Base-by-base conservation (phyloP, 2,797 vertebrate species). In the Microctenopoma stevenorrisi region DNA sequence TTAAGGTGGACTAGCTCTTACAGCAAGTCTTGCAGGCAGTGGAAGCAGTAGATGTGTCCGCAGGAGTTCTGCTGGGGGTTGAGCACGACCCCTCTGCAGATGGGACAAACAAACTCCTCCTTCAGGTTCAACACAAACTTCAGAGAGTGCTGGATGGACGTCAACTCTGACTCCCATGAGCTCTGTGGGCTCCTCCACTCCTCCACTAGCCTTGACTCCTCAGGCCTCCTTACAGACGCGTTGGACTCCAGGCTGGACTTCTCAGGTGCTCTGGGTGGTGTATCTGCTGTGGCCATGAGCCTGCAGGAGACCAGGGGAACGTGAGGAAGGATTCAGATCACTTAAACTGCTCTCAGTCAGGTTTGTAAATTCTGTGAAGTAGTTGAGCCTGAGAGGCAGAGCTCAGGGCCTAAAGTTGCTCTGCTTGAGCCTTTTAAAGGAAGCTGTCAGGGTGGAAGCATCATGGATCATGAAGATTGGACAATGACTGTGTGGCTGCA, bases 1-100 rank as follows among this genome's bases (percentile, higher is more conserved):
- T 44, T 61, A 63, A 76, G 69, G 65, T 63, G 60, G 26, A 25
- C 28, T 14, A 43, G 54, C 16, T 64, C 95, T 88, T 91, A 97
- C 96, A 94, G 92, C 70, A 96, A 74, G 6, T 76, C 73, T 12
- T 91, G 88, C 16, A 97, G 93, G 72, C 96, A 98, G 68, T 91
- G 92, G 80, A 95, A 93, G 85, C 97, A 98, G 91, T 96, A 97
- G 44, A 96, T 94, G 91, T 98, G 97, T 43, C 97, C 97, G 1
- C 97, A 98, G 73, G 95, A 95, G 0, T 96, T 96, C 92, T 98
- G 97, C 83, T 98, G 95, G 0, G 97, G 96, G 80, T 96, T 96
- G 74, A 86, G 94, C 15, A 97, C 95, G 40, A 97, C 95, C 0
- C 89, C 92, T 58, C 79, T 90, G 66, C 96, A 98, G 78, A 90